Evolutionary conservation across 2,888 invertebrate genomes (phyloP), one percentile per base, ranked within the genome.

Genomic region (Yponomeuta malinellus): DNA sequence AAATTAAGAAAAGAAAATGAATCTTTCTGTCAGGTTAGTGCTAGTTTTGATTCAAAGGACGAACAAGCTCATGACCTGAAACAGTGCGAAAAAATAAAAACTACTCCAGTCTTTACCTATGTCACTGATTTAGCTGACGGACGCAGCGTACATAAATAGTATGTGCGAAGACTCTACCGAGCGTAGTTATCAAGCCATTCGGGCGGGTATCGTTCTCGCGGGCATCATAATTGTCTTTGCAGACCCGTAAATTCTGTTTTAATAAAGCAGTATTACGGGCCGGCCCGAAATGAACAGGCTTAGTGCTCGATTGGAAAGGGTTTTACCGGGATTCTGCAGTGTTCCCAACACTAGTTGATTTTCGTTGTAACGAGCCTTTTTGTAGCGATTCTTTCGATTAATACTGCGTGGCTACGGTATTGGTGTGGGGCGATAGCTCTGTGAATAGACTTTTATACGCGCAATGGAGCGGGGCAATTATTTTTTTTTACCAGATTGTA

Each of bases 221-320:
- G 79, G 80, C 74, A 74, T 77, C 76, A 77, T 82, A 78, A 79
- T 79, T 74, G 78, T 74, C 74, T 73, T 73, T 71, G 71, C 77
- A 68, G 76, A 69, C 71, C 73, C 71, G 72, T 76, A 77, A 78
- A 77, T 81, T 77, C 76, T 76, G 76, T 76, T 81, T 78, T 79
- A 80, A 80, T 82, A 80, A 78, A 76, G 71, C 72, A 71, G 68
- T 74, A 76, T 73, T 68, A 52, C 71, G 68, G 66, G 65, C 33
- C 64, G 59, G 69, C 71, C 10, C 48, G 65, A 71, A 73, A 74
- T 72, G 71, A 73, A 70, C 63, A 48, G 48, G 63, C 65, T 71
- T 72, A 52, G 64, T 71, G 48, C 71, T 66, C 48, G 70, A 70
- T 70, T 31, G 71, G 63, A 59, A 71, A 71, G 71, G 68, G 23